Evolutionary conservation across 2,113 vertebrate genomes (phyloP), one percentile per base, ranked within the genome.

Genomic region (Callipepla californica): DNA sequence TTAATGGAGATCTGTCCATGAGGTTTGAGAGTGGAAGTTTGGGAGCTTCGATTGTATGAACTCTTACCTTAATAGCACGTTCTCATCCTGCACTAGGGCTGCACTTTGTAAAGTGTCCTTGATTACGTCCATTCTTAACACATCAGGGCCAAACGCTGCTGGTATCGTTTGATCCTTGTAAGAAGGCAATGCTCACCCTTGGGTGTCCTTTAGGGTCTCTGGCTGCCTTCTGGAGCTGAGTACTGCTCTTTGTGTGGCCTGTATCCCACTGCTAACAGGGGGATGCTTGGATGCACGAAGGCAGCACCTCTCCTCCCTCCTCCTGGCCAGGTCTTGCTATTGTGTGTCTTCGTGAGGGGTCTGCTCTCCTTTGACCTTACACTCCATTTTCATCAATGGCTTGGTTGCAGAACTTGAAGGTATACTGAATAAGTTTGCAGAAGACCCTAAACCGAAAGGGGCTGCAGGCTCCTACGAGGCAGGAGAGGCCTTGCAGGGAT

Each of bases 31-130:
- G 11, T 3, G 21, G 44, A 67, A 5, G 28, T 9, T 53, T 17
- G 26, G 26, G 51, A 6, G 51, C 28, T 53, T 53, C 5, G n/a
- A 8, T 42, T 72, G 10, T 13, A 62, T 34, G 15, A 9, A 32
- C 55, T 79, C 17, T 36, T 22, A 2, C 5, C 5, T 2, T 6
- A 25, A 36, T 61, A 44, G 36, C 18, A 7, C 20, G 7, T 25
- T 21, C 30, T 34, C 1, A 0, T 57, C 53, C 53, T 44, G 30
- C 30, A 0, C 13, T 66, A 32, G 45, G 38, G 11, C 13, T 11
- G 40, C 34, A 7, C 34, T 73, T 67, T 32, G 14, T 36, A 51
- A 47, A 18, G 11, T 48, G 30, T 62, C 40, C 40, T 48, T 18
- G 5, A 16, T 48, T 55, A 12, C 23, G 40, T 55, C 26, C 26